Evolutionary conservation across 2,797 vertebrate species (phyloP).

Genomic region (Artibeus jamaicensis): DNA sequence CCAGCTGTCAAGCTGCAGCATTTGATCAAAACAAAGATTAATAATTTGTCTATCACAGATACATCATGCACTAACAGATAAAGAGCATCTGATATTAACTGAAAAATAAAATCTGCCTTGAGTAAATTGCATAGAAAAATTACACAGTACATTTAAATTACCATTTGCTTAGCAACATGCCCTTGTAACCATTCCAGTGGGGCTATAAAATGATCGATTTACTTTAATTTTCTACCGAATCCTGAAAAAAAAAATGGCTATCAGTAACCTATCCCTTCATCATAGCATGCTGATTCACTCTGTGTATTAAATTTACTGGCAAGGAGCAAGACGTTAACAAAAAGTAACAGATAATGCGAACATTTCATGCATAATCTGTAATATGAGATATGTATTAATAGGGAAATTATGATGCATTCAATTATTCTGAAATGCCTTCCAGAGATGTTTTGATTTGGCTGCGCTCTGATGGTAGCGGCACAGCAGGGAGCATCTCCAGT

Average conservation of each 20-base stretch:
- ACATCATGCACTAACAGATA: slow-evolving; percentile 86
- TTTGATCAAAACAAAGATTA: slow-evolving; percentile 85
- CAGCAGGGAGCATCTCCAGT: slow-evolving; percentile 92
- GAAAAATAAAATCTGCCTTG: slow-evolving; percentile 87
- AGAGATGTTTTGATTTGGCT: slow-evolving; percentile 97
- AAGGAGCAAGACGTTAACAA: slow-evolving; percentile 91
- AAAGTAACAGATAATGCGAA: slow-evolving; percentile 93
- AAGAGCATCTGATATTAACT: slow-evolving; percentile 88
- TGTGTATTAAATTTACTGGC: slow-evolving; percentile 91
- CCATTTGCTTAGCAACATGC: slow-evolving; percentile 92
- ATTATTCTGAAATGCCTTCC: slow-evolving; percentile 97
- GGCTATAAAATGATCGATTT: slow-evolving; percentile 92
- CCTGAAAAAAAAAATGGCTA: slow-evolving; percentile 86
- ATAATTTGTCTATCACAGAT: slow-evolving; percentile 86
- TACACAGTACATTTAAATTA: slow-evolving; percentile 90
- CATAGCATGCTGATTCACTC: slow-evolving; percentile 88
- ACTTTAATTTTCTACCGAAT: slow-evolving; percentile 93
- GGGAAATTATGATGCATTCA: slow-evolving; percentile 97
- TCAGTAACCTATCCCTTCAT: slow-evolving; percentile 89
- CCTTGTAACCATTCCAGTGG: slow-evolving; percentile 87
- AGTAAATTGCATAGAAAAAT: slow-evolving; percentile 90
- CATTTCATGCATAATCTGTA: slow-evolving; percentile 93
- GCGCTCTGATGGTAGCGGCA: slow-evolving; percentile 88
- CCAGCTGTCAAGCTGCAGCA: slow-evolving; percentile 72
- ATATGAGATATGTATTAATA: slow-evolving; percentile 99